Percentiles rank a stretch among this genome's conserved stretches.
Conservation (phyloP, 1,140 invertebrate species). For the Xylocopa sonorina region DNA sequence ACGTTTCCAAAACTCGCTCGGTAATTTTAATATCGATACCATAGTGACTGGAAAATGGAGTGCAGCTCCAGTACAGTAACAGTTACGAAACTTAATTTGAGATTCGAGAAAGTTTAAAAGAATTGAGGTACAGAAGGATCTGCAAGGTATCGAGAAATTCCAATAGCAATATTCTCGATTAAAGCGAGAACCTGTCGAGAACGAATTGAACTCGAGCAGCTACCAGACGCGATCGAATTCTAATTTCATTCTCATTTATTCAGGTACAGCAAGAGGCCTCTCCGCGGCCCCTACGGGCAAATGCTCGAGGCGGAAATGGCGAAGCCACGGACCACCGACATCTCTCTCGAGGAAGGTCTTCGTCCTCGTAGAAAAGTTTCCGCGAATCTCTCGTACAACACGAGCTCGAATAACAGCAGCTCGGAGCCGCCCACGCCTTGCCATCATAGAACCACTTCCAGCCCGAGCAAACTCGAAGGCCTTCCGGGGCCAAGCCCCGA, state of each 20-base stretch:
- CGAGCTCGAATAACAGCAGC: conserved; percentile 72
- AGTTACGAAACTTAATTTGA: too few relatives aligned
- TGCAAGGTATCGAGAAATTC: too few relatives aligned
- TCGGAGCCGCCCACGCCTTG: conserved; percentile 79
- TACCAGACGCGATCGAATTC: neutral
- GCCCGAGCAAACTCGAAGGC: conserved; percentile 89
- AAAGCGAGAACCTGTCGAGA: too few relatives aligned
- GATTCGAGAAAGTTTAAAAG: too few relatives aligned
- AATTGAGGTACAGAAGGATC: too few relatives aligned
- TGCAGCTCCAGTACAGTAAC: too few relatives aligned
- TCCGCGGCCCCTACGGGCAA: conserved; percentile 90
- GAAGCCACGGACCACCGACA: conserved; percentile 82
- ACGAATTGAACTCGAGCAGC: too few relatives aligned
- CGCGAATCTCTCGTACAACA: conserved; percentile 76
- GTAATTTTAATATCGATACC: too few relatives aligned
- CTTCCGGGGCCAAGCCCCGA: conserved; percentile 86
- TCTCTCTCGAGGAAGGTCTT: conserved; percentile 70
- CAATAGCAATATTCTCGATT: too few relatives aligned
- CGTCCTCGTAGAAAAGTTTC: conserved; percentile 76
- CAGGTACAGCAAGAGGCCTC: conserved; percentile 88
- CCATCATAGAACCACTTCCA: conserved; percentile 90
- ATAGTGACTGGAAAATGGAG: too few relatives aligned
- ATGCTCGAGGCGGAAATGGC: conserved; percentile 93
- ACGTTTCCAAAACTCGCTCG: too few relatives aligned
- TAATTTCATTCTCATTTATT: neutral